Percentiles rank a stretch among this genome's conserved stretches.
Conservation (phyloP, 2,888 invertebrate genomes). For the Bellardia pandia region DNA sequence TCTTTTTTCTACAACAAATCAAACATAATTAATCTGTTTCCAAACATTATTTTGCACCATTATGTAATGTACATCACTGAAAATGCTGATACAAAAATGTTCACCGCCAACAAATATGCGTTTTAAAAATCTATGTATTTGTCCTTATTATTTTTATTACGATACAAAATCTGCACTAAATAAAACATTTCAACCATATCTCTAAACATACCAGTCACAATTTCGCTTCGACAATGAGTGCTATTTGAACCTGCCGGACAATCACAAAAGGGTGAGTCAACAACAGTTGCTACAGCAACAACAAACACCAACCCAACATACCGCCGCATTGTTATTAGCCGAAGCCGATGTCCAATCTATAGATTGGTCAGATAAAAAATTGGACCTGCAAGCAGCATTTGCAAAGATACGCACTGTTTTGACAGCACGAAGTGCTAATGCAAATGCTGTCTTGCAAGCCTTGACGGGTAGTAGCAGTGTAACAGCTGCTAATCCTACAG, state of each 20-base stretch:
- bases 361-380: constrained; percentile 80
- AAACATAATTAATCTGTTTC: constrained; percentile 35
- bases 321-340: constrained; percentile 76
- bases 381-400: constrained; percentile 80
- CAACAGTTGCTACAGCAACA: constrained; percentile 76
- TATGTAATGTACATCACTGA: constrained; percentile 61
- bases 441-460: constrained; percentile 71
- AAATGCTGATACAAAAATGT: constrained; percentile 59
- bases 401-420: constrained; percentile 80
- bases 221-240: constrained; percentile 99
- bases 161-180: constrained; percentile 51
- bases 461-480: constrained; percentile 53
- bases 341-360: constrained; percentile 81
- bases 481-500: constrained; percentile 81
- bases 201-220: constrained; percentile 91
- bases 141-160: constrained; percentile 33
- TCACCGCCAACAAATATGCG: constrained; percentile 67
- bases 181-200: constrained; percentile 13
- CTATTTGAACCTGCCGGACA: constrained; percentile 98
- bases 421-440: constrained; percentile 79
- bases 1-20: constrained; percentile 56
- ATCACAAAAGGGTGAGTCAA: constrained; percentile 98
- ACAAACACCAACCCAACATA: constrained; percentile 61
- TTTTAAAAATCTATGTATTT: constrained; percentile 46
- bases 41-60: constrained; percentile 45